A percentile compares a stretch with the other conserved stretches of the same genome.
phyloP scores from a whole-genome alignment of 1,140 invertebrate genomes.

The Apis florea region DNA sequence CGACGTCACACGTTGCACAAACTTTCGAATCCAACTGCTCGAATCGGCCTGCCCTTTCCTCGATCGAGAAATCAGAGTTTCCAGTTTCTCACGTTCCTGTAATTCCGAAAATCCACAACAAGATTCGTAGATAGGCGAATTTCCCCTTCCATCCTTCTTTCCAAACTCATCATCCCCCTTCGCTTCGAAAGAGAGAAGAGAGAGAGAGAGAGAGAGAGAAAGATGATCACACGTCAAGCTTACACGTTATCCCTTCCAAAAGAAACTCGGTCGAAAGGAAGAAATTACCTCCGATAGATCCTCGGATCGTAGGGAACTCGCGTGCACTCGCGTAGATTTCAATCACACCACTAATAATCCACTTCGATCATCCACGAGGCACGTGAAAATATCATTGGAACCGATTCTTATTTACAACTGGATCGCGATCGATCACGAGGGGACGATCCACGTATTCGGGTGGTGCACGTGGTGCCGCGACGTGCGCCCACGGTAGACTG shows the following conservation, averaged over 20 bases:
- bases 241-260: no score
- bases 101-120: neutral
- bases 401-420: no score
- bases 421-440: neutral
- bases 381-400: no score
- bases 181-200: no score
- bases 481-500: conserved; percentile 77
- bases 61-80: neutral
- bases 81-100: neutral
- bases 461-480: conserved; percentile 69
- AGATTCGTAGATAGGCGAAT: no score
- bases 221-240: no score
- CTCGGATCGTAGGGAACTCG: no score
- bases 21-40: conserved; percentile 7
- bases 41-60: conserved; percentile 4
- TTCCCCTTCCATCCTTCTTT: no score
- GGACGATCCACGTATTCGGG: neutral
- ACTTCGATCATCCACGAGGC: neutral
- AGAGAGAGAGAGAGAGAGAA: no score
- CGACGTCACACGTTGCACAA: neutral
- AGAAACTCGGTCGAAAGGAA: neutral
- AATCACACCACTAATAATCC: conserved; percentile 50
- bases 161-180: no score
- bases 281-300: conserved; percentile 20
- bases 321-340: neutral